Conservation (phyloP, 2,888 invertebrate genomes). For the Chromoteleia sp. region DNA sequence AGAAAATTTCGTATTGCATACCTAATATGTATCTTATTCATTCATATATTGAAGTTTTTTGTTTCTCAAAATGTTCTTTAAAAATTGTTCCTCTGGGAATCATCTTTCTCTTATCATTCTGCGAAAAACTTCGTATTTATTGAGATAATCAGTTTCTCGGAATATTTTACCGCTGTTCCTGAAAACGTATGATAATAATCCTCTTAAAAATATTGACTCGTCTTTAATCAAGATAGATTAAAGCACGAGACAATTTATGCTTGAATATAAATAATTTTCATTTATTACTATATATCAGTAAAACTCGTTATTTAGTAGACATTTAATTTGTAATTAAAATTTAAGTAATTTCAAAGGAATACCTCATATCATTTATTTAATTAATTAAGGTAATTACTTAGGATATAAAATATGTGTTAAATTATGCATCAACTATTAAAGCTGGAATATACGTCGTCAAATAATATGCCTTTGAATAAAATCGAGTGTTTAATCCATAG, state of each 20-base stretch:
- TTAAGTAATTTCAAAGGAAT: too few species aligned
- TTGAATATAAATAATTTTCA: neutral
- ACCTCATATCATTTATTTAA: too few species aligned
- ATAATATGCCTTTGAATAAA: too few species aligned
- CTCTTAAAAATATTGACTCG: slow-evolving; percentile 9
- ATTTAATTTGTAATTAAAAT: too few species aligned
- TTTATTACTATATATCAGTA: neutral
- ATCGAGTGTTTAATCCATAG: too few species aligned
- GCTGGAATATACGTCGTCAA: too few species aligned
- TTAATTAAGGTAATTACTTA: too few species aligned
- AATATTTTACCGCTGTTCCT: slow-evolving; percentile 13
- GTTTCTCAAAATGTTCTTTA: slow-evolving; percentile 2
- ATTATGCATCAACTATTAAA: too few species aligned
- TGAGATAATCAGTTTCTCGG: slow-evolving; percentile 21
- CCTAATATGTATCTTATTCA: neutral
- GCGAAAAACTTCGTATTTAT: slow-evolving; percentile 19
- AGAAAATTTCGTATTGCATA: neutral
- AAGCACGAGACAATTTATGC: neutral
- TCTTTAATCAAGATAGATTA: neutral
- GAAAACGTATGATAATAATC: slow-evolving; percentile 17
- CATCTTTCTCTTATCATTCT: slow-evolving; percentile 10
- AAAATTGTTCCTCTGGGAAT: slow-evolving; percentile 14
- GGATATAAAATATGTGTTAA: too few species aligned
- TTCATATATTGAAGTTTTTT: neutral
- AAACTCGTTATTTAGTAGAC: too few species aligned